Evolutionary conservation across 2,888 invertebrate genomes (phyloP), one percentile per base, ranked within the genome.

Genomic region (Alitta virens): DNA sequence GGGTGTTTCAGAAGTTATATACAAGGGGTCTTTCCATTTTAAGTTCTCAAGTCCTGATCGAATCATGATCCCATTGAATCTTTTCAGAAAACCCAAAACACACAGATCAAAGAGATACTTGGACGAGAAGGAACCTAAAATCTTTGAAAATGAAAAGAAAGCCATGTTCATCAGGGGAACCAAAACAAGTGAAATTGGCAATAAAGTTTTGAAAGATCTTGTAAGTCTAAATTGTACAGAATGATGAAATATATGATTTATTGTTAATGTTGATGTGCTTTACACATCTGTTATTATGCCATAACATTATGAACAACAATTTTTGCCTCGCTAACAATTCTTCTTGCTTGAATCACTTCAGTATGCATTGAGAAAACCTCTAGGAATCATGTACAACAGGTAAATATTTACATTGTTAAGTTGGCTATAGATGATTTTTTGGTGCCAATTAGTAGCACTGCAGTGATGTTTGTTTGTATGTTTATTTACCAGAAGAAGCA

Each of bases 41-140:
- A n/a, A n/a, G n/a, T n/a, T n/a, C n/a, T n/a, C n/a, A n/a, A n/a
- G n/a, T n/a, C n/a, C n/a, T n/a, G n/a, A n/a, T n/a, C n/a, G n/a
- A n/a, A n/a, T n/a, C n/a, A n/a, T n/a, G n/a, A n/a, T n/a, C n/a
- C n/a, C n/a, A n/a, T n/a, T n/a, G n/a, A n/a, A n/a, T 63, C 16
- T 38, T 25, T 60, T 58, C 81, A 94, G 94, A 69, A 94, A 94
- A 85, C 91, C 95, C 0, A 91, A 89, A 72, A 94, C 93, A 54
- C 90, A 90, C 53, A 90, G 88, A 79, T 94, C 93, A 23, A 96
- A 95, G 81, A 89, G 91, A 74, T 88, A 90, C 18, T 83, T 98
- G 56, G 84, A 90, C 58, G 88, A 89, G 14, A 87, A 89, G 70
- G 94, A 91, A 75, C 91, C 97, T 0, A 92, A 96, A 81, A 82